Conservation (phyloP, 2,113 vertebrate species). For the Bolborhynchus lineola region DNA sequence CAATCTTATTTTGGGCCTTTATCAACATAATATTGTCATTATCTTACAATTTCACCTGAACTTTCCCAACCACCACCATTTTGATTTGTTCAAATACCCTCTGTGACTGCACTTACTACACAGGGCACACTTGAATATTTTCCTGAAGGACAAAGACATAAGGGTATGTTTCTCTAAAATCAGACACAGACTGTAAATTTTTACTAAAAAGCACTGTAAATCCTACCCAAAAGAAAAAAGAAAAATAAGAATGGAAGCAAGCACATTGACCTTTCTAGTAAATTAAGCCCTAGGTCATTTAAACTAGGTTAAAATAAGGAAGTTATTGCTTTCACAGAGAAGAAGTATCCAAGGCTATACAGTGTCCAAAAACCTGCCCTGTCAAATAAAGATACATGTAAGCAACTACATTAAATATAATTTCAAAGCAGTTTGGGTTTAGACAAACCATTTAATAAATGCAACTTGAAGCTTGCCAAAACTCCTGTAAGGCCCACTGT, state of each 20-base stretch:
- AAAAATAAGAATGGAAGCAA: background rate
- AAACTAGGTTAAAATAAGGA: background rate
- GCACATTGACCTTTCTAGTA: background rate
- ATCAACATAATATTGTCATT: background rate
- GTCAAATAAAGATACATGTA: background rate
- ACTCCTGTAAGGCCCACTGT: background rate
- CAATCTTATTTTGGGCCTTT: background rate
- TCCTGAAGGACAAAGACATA: background rate
- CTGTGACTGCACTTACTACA: background rate
- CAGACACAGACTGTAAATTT: background rate
- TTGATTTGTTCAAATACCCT: background rate
- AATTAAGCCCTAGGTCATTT: background rate
- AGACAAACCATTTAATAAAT: background rate
- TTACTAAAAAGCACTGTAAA: background rate
- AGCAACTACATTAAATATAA: background rate
- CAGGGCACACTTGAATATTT: background rate
- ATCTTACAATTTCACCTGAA: background rate
- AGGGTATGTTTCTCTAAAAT: background rate
- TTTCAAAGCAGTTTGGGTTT: background rate
- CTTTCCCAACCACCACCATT: background rate
- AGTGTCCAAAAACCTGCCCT: background rate
- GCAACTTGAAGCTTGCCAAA: background rate
- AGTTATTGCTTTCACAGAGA: background rate
- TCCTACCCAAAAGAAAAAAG: background rate
- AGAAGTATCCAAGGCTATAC: background rate